A percentile compares a stretch with the other conserved stretches of the same genome.
Conservation (phyloP, 2,888 invertebrate species). For the Gerosis bhagava region DNA sequence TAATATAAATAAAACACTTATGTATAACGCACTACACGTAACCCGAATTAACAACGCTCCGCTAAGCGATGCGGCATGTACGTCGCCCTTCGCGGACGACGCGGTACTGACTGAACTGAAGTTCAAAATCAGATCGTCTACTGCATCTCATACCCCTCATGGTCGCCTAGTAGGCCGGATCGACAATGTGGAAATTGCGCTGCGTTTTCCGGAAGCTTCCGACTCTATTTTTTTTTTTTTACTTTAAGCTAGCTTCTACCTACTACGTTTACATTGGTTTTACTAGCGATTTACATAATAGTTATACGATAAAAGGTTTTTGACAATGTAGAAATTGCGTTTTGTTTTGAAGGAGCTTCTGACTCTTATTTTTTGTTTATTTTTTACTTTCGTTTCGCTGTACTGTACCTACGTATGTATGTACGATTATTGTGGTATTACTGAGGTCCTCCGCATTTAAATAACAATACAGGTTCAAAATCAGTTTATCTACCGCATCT, state of each 20-base stretch:
- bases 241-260: conserved; percentile 4
- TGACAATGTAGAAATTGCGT: no score
- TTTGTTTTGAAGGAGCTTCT: no score
- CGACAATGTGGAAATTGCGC: conserved; percentile 37
- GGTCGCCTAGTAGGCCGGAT: conserved; percentile 55
- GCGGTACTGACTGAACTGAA: conserved; percentile 68
- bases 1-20: conserved; percentile 36
- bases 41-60: conserved; percentile 33
- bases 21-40: conserved; percentile 41
- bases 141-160: conserved; percentile 50
- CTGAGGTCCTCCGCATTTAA: no score
- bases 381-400: no score
- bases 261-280: no score
- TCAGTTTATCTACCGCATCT: no score
- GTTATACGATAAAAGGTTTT: no score
- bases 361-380: no score
- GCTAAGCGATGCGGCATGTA: conserved; percentile 44
- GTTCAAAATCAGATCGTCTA: conserved; percentile 42
- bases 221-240: conserved; percentile 15
- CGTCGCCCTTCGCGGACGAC: conserved; percentile 54
- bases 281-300: no score
- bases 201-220: conserved; percentile 33
- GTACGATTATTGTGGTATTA: no score
- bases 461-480: no score
- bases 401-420: no score